Evolutionary conservation across 1,140 invertebrate genomes (phyloP), one percentile per base, ranked within the genome.

Genomic region (Apocrypta bakeri): DNA sequence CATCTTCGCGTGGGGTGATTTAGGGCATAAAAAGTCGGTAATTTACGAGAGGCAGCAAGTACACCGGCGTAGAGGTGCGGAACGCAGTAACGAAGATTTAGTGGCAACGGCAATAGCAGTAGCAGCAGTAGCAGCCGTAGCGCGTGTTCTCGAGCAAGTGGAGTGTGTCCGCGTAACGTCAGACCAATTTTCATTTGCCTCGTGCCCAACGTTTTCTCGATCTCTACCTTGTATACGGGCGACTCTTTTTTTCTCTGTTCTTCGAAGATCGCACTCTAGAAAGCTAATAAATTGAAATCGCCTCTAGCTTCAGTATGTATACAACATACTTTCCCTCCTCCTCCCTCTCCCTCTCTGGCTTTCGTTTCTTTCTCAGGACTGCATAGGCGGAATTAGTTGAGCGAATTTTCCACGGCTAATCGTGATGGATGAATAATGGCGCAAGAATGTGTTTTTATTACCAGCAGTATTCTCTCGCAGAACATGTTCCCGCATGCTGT

Each of bases 1-100:
- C 81, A 83, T 73, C 75, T 83, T 73, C 40, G 75, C 75, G 1
- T 42, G 12, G 69, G 29, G 6, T 78, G 75, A 78, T 83, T 79
- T 78, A 78, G 75, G 48, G 56, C 21, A 69, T 63, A 71, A 82
- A 83, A 83, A 72, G 31, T 24, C 56, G 25, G 76, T 83, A 83
- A 83, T 83, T 83, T 78, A 83, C 68, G 68, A 24, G 40, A 72
- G 73, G 12, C 37, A 74, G 33, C 17, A 29, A 27, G 24, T 82
- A 77, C 48, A 81, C 27, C 25, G 33, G 33, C 29, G 29, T 17
- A 2, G 72, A 9, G 63, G 42, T 73, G 64, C 25, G 42, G n/a
- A 68, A 82, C 66, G 56, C 25, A 48, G 69, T 83, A 83, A 83
- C 68, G 76, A 83, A 83, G 76, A 83, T 83, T 83, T 83, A 83